Base-by-base conservation (phyloP, 2,888 invertebrate genomes). In the Alitta virens region DNA sequence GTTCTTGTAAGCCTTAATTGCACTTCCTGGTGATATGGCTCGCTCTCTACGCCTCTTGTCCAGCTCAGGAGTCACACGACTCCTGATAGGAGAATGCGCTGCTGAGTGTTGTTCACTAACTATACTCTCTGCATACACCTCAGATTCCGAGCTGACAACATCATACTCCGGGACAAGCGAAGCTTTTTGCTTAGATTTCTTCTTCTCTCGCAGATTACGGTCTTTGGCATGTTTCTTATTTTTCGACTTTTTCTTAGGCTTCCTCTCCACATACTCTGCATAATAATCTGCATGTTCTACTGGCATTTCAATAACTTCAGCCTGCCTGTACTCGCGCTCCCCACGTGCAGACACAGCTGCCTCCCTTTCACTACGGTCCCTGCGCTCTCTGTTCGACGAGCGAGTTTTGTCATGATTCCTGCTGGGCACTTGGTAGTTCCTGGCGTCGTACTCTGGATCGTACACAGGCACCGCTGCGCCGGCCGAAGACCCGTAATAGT, bases 131-230 rank as follows among this genome's bases (percentile, higher is more conserved):
- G 60, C 18, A 27, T 33, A 50, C 21, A 23, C 21, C 25, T 62
- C 62, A 5, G 58, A 55, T n/a, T 60, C 62, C 33, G 65, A 63
- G 42, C 63, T 58, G n/a, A 65, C 53, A 42, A 60, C 65, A 59
- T 65, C 65, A 43, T 65, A 65, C 7, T 57, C 62, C 7, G 33
- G 33, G 33, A 33, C 33, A 18, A 53, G 55, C 23, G 60, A 33
- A n/a, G 46, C 18, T 16, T 54, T 61, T 33, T 52, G 56, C 40
- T 62, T 64, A 9, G 57, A 56, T 24, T 42, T 25, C 27, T 50
- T 63, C 23, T 55, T 26, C 42, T 56, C 50, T 56, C 40, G 21
- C 2, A 27, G 38, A 33, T 18, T n/a, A 2, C 2, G 40, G 27
- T 18, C 59, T n/a, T 38, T 52, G 49, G 5, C 21, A 18, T 26